Evolutionary conservation across 2,888 invertebrate genomes (phyloP), one percentile per base, ranked within the genome.

Genomic region (Diarsia brunnea): DNA sequence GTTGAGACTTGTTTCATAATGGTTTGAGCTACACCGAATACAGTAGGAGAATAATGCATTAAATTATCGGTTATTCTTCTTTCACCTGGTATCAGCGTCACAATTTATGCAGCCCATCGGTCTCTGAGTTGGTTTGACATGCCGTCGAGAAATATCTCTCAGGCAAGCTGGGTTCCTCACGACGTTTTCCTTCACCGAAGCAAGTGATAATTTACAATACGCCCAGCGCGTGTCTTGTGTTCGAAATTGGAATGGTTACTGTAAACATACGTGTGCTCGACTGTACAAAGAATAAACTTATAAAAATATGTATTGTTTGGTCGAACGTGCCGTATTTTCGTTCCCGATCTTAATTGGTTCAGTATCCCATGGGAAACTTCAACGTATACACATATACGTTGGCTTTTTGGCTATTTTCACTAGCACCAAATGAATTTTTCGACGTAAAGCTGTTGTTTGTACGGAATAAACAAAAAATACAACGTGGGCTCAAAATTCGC

Each of bases 211-310:
- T 38, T 38, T 8, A 38, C 38, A 38, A 38, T 38, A 38, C 5
- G 38, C 38, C 8, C 38, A 1, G 38, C 38, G 38, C 38, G 38
- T 38, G 38, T 38, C 38, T 38, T 38, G 38, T 38, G 38, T 38
- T 38, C 38, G 38, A 38, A 38, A 38, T 38, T 38, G 38, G 1
- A 8, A 38, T 38, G 8, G 38, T 38, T 38, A 38, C 11, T 3
- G 14, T 43, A n/a, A 43, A 43, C 43, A 43, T 43, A 1, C 21
- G 1, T 43, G 43, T 63, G 63, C 2, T n/a, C 5, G 38, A 63
- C n/a, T 63, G 63, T 63, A 90, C 84, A 87, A 84, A 75, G 81
- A 85, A 81, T 81, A 84, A 78, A 82, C 76, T 84, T 82, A 73
- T 81, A 73, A 81, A 86, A n/a, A n/a, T n/a, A 78, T 70, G 63